These are phyloP conservation scores for Megamerina dolium DNA, from an alignment of 2,888 invertebrate species.

Conservation along the genomic window DNA sequence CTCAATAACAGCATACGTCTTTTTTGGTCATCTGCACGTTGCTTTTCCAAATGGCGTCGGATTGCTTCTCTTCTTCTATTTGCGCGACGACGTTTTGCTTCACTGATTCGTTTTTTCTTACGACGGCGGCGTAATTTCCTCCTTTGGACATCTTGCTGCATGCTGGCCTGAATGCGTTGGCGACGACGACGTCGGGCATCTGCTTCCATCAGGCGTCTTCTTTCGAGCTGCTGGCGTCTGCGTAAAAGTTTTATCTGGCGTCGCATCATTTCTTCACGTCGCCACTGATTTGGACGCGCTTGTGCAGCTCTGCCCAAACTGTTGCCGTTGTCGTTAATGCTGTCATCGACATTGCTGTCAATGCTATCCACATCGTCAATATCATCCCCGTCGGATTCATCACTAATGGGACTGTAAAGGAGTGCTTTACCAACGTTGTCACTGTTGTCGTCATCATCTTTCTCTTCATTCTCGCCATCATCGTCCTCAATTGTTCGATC, in stretches of 20 bases:
- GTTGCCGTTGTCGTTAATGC: no score
- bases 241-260: slow-evolving; percentile 16
- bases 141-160: not conserved
- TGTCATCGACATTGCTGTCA: no score
- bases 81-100: not conserved
- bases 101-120: not conserved
- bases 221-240: slow-evolving; percentile 11
- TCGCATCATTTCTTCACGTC: slow-evolving; percentile 1
- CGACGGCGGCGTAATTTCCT: slow-evolving; percentile 2
- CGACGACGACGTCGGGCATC: slow-evolving; percentile 3
- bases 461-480: slow-evolving; percentile 4
- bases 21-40: no score
- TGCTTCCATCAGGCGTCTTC: slow-evolving; percentile 12
- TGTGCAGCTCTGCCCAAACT: slow-evolving; percentile 14
- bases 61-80: not conserved
- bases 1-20: no score
- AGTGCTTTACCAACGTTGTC: slow-evolving; percentile 4
- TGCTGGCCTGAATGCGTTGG: not conserved
- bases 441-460: slow-evolving; percentile 1
- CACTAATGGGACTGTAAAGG: no score
- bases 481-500: slow-evolving; percentile 5
- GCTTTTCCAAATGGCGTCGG: no score
- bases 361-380: no score
- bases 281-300: slow-evolving; percentile 14
- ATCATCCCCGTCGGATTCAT: no score